Percentiles rank a stretch among this genome's conserved stretches.
Conservation (phyloP, 2,888 invertebrate genomes). For the Polydesmus complanatus region DNA sequence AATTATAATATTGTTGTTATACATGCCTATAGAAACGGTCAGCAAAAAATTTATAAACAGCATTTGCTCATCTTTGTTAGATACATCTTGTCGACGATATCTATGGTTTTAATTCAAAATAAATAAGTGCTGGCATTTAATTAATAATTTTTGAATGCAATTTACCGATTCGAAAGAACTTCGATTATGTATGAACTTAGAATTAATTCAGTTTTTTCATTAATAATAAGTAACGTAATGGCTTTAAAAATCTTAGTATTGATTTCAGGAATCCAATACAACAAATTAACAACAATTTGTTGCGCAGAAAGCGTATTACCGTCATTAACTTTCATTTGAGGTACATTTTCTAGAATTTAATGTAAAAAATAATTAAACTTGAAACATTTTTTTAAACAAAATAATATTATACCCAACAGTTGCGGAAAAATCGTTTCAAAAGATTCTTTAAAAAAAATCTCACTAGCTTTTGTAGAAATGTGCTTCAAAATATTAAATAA, state of each 20-base stretch:
- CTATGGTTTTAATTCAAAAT: background rate
- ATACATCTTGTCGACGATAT: background rate
- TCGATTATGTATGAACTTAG: background rate
- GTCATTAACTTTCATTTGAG: background rate
- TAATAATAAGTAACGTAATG: background rate
- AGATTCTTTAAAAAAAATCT: background rate
- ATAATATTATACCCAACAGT: background rate
- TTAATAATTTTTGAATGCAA: background rate
- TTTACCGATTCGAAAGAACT: background rate
- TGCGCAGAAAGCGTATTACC: background rate
- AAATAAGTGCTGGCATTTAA: background rate
- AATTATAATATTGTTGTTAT: too few species aligned
- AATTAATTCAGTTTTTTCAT: background rate
- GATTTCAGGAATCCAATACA: background rate
- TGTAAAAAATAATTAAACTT: background rate
- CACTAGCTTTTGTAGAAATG: background rate
- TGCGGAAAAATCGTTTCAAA: background rate
- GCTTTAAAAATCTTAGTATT: background rate
- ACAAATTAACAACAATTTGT: background rate
- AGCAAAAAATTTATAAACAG: background rate
- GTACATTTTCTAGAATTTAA: background rate
- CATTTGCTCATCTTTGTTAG: background rate
- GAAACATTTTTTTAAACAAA: background rate
- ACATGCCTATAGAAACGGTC: background rate
- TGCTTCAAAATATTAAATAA: background rate